Evolutionary conservation across 2,888 invertebrate species (phyloP), one percentile per base, ranked within the genome.

Genomic region (Eupelmus urozonus): DNA sequence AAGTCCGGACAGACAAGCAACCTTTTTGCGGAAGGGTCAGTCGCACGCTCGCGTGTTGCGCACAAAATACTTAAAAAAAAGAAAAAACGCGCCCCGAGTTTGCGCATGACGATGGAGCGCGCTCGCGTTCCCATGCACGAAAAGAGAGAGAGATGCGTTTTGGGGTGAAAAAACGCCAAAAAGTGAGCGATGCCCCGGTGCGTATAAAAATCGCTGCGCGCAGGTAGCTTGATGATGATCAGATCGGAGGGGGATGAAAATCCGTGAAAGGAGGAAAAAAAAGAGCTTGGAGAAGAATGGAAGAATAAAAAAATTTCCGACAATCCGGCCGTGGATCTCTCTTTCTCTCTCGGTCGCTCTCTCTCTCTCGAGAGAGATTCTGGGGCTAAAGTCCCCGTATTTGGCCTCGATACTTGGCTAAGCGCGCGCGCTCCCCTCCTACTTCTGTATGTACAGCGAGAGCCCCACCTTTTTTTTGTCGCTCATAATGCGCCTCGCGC

Each of bases 341-440:
- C 59, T 78, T 20, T 79, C 80, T 66, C 51, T n/a, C 40, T 71
- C 60, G 40, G 1, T 76, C 80, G 67, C n/a, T n/a, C 59, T 78
- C 23, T 79, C 80, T 66, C 51, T n/a, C 40, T 71, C 60, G 40
- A 1, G 40, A 25, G 67, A 73, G 49, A 81, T 80, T 74, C 63
- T 71, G 77, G 81, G 80, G 79, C 81, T 76, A 83, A 82, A 82
- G 82, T 82, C 80, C 83, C 79, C 78, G 82, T 82, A 81, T 81
- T 81, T 74, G 59, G 76, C 69, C 72, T 75, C 69, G 76, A 77
- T 81, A 71, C 72, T 75, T n/a, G n/a, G 65, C 53, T 69, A 60
- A 40, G 29, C n/a, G n/a, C n/a, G n/a, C n/a, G n/a, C 49, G 18
- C 45, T 53, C 63, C 73, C 57, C 80, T 80, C 80, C 81, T 81